Evolutionary conservation across 2,113 vertebrate genomes (phyloP).

Genomic region (Maccullochella peelii): DNA sequence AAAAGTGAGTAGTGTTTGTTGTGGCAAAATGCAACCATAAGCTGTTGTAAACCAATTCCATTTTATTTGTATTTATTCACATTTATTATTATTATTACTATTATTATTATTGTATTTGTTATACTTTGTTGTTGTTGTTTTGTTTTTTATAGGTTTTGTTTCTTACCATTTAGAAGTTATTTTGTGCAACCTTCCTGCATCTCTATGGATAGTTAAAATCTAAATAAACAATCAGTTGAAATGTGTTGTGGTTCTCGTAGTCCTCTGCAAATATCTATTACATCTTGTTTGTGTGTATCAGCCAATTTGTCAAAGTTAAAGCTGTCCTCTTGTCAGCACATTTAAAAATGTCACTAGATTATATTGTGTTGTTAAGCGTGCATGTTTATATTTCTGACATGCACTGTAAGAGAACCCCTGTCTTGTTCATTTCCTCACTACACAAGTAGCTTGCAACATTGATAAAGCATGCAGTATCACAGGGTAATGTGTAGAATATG

Average conservation of each 20-base stretch:
- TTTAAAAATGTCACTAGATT: background rate
- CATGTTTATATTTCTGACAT: background rate
- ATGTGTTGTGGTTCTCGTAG: background rate
- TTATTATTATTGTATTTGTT: no score
- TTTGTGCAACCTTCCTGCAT: background rate
- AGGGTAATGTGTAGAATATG: background rate
- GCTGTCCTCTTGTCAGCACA: background rate
- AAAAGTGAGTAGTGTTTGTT: no score
- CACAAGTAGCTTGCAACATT: background rate
- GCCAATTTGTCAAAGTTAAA: no score
- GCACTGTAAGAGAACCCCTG: background rate
- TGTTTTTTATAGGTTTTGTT: no score
- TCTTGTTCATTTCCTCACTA: background rate
- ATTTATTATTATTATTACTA: no score
- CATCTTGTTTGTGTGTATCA: background rate
- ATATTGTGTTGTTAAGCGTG: background rate
- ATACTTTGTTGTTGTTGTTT: no score
- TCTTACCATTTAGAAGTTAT: no score
- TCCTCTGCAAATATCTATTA: background rate
- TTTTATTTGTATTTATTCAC: no score
- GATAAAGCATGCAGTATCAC: background rate
- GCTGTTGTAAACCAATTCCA: no score
- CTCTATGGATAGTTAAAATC: background rate
- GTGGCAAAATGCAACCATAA: no score
- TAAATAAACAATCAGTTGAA: background rate